Base-by-base conservation (phyloP, 2,797 vertebrate species). In the Graptemys geographica region DNA sequence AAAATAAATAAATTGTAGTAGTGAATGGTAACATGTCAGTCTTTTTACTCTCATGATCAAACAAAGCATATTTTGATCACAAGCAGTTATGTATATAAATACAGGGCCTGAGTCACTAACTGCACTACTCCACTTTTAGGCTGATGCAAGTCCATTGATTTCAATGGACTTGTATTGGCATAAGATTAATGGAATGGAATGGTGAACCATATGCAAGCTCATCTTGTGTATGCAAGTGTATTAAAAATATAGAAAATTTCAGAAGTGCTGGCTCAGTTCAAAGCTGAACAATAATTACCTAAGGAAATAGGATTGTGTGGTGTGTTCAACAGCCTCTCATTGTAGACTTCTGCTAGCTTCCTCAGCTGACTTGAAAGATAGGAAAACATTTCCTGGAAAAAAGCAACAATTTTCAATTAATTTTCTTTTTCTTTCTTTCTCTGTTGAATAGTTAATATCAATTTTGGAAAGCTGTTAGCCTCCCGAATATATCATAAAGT, bases 221-320 rank as follows among this genome's bases (percentile, higher is more conserved):
- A 90, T 65, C 62, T 65, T 72, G 37, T 86, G 79, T 5, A 28
- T 44, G 2, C 33, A 92, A 92, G 10, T 37, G 27, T 27, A 89
- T 55, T 89, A 86, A 23, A 31, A 94, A 89, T 49, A 31, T 51
- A 93, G 19, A 83, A 12, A 49, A 65, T n/a, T 57, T 81, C 28
- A n/a, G 21, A 65, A 31, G 2, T 23, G 41, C 52, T 91, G 90
- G 62, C 84, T 1, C 4, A 91, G 83, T 37, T 83, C 28, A 84
- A 76, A 88, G 15, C 89, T 93, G 33, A 72, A 13, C 16, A 85
- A 79, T 28, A 82, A 80, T 98, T 98, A 99, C 99, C 99, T 97
- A 99, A 98, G 72, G 99, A 99, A 97, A 99, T 99, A 89, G 99
- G 99, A 97, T 99, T 99, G 96, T 99, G 99, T 79, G 99, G 98